Evolutionary conservation across 2,113 vertebrate species (phyloP).

Genomic region (Cranoglanis bouderius): DNA sequence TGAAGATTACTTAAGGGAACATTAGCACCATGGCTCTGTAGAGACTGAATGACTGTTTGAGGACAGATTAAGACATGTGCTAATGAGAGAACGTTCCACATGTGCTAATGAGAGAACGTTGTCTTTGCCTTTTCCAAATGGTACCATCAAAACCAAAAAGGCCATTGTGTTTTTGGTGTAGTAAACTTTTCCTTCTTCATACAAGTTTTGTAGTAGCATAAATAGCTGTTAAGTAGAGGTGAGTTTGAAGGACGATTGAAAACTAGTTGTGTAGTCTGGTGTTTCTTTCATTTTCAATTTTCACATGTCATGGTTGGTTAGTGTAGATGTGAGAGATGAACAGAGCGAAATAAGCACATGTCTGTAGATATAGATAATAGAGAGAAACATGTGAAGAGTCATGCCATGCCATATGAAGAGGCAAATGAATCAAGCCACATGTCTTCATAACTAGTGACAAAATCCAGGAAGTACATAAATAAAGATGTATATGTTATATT

Average conservation of each 20-base stretch:
- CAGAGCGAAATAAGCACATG: constrained; percentile 1
- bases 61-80: neutral
- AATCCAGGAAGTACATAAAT: constrained; percentile 65
- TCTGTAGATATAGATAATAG: neutral
- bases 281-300: neutral
- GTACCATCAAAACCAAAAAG: neutral
- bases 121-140: neutral
- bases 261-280: neutral
- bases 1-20: neutral
- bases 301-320: neutral
- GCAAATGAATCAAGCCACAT: neutral
- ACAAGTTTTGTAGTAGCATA: neutral
- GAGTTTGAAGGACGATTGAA: constrained; percentile 12
- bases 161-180: neutral
- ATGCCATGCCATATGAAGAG: neutral
- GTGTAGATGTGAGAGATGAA: neutral
- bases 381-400: neutral
- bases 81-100: neutral
- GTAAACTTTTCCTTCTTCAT: neutral
- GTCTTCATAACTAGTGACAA: constrained; percentile 63
- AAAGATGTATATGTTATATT: constrained; percentile 63
- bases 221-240: neutral
- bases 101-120: neutral
- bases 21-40: neutral
- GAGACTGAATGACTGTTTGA: neutral